phyloP scores from a whole-genome alignment of 2,888 invertebrate genomes.

The Ichneumoninae sp. region DNA sequence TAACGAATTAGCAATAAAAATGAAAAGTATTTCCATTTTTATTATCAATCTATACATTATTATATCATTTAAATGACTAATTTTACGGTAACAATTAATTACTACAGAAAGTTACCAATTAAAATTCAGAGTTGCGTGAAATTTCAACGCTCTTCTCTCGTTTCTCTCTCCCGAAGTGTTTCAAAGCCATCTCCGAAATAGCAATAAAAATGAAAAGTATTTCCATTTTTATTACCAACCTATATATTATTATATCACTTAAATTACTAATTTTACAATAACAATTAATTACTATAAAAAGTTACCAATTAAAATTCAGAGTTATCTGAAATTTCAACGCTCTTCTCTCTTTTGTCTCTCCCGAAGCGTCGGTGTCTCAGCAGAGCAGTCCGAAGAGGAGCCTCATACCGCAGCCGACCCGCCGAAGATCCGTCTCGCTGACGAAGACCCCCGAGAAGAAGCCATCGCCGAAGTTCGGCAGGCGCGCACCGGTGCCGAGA shows the following conservation, averaged over 20 bases:
- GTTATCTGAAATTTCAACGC: neutral
- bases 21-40: no score
- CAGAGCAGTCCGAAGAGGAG: slow-evolving; percentile 81
- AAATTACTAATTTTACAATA: no score
- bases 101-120: neutral
- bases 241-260: no score
- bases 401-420: slow-evolving; percentile 80
- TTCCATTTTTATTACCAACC: no score
- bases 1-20: no score
- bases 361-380: slow-evolving; percentile 79
- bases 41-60: no score
- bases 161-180: slow-evolving; percentile 68
- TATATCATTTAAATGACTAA: no score
- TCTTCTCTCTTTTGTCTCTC: neutral
- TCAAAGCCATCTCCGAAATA: no score
- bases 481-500: slow-evolving; percentile 69
- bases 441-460: slow-evolving; percentile 70
- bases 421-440: slow-evolving; percentile 78
- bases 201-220: no score
- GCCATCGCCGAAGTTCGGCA: slow-evolving; percentile 77
- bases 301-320: neutral
- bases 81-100: no score
- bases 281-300: no score
- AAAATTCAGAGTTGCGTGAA: neutral
- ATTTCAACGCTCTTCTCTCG: neutral